Evolutionary conservation across 2,888 invertebrate species (phyloP).

Genomic region (Lomographa bimaculata): DNA sequence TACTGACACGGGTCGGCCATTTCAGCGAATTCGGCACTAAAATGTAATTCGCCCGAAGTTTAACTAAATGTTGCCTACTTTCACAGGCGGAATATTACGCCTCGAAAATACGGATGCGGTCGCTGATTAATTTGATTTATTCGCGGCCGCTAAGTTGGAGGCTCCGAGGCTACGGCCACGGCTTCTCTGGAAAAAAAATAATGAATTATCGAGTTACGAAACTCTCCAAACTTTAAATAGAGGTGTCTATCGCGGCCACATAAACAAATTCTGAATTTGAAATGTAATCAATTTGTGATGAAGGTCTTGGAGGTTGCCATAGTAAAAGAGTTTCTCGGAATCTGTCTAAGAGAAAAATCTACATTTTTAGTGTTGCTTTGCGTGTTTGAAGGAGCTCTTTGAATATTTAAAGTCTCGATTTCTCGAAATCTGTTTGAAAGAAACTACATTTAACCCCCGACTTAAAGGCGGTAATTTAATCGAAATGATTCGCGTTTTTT

Average conservation of each 20-base stretch:
- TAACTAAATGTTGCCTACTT: conserved; percentile 36
- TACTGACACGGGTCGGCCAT: conserved; percentile 35
- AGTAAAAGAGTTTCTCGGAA: conserved; percentile 8
- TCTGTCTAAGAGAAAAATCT: too few species aligned
- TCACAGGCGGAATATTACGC: conserved; percentile 39
- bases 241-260: conserved; percentile 26
- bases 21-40: conserved; percentile 37
- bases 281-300: conserved; percentile 23
- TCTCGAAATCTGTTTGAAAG: background rate
- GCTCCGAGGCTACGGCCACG: conserved; percentile 39
- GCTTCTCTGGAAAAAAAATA: conserved; percentile 37
- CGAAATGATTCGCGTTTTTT: too few species aligned
- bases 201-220: conserved; percentile 32
- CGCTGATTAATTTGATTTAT: conserved; percentile 49
- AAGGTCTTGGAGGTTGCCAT: conserved; percentile 13
- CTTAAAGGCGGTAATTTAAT: too few species aligned
- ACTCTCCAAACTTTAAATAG: conserved; percentile 27
- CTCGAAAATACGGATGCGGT: conserved; percentile 42
- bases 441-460: too few species aligned
- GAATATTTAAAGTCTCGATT: too few species aligned
- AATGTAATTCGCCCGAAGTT: conserved; percentile 42
- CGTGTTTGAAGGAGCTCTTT: too few species aligned
- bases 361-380: too few species aligned
- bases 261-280: conserved; percentile 28
- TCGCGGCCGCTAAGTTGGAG: conserved; percentile 41